Base-by-base conservation (phyloP, 2,888 invertebrate species). In the Pandemis heparana region DNA sequence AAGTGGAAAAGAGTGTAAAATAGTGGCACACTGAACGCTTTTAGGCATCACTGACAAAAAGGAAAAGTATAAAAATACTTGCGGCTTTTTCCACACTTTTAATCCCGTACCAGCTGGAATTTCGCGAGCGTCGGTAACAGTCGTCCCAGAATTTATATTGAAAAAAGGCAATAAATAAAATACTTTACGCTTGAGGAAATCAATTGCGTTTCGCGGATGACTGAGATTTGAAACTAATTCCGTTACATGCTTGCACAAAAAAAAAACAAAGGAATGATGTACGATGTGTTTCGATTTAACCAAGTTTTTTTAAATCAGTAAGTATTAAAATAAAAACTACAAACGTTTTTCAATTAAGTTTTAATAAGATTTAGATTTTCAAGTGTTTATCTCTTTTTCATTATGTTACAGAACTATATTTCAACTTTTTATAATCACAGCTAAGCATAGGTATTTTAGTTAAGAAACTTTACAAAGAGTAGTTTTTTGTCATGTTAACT, bases 101-200 rank as follows among this genome's bases (percentile, higher is more conserved):
- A 81, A 81, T 83, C 78, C 76, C 32, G 69, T 76, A 74, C 83
- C 85, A 83, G 86, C 85, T 85, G 82, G 79, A 85, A 87, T 88
- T 86, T 85, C 84, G 76, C 77, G 78, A 80, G 79, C 82, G 81
- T 81, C 80, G 81, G 82, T 80, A 79, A 81, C 81, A 80, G 80
- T 82, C 81, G 79, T 73, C 74, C 77, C 81, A 86, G 84, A 87
- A 88, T 87, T 87, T 88, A 85, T 87, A 88, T 88, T 86, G 88
- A 85, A 88, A 85, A 83, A 79, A 75, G 76, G 77, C 81, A 81
- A 84, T 87, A 89, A 89, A 89, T 88, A 88, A 87, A 88, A 85
- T 80, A 77, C 82, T 85, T 87, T 84, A 78, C 85, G 83, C 82
- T 83, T 81, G 81, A 79, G 77, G 82, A 85, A 84, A 87, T 87